Base-by-base conservation (phyloP, 2,797 vertebrate genomes). In the Picus viridis region DNA sequence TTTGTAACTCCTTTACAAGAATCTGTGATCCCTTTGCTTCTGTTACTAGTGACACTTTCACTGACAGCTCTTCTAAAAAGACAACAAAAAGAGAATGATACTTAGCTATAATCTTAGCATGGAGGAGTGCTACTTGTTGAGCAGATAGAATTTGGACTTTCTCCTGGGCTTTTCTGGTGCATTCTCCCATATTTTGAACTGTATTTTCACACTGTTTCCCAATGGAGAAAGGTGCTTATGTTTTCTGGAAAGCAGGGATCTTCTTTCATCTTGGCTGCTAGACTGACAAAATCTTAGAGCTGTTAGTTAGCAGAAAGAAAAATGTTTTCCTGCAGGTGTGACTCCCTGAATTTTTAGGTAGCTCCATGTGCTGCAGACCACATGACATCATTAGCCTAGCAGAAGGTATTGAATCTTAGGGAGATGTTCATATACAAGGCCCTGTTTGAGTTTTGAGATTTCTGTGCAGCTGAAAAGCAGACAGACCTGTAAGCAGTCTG, bases 21-120 rank as follows among this genome's bases (percentile, higher is more conserved):
- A 73, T 84, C 36, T 83, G 36, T 73, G 57, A 6, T 73, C 67
- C 47, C 90, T 94, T 89, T 89, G 16, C 43, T 79, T 73, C 34
- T 76, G 1, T 82, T 82, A 17, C 49, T 73, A 71, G 34, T 57
- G 82, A 34, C 30, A n/a, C 29, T 89, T 88, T 73, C 87, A 76
- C 71, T 90, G 84, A 34, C 82, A 92, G 30, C 30, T 5, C 2
- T 72, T 89, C 84, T 82, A 76, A 85, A 93, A 89, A 73, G 89
- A 79, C 8, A 86, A 7, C 56, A 63, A 17, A 67, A 65, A 74
- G 49, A 61, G 34, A 73, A 76, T 68, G 67, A 23, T 81, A 59
- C 43, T 72, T 62, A 51, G 26, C 39, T 81, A 2, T 29, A 83
- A 67, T 83, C 29, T 23, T 68, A 70, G 56, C 5, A 2, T 19